Evolutionary conservation across 2,797 vertebrate genomes (phyloP), one percentile per base, ranked within the genome.

Genomic region (Gorsachius magnificus): DNA sequence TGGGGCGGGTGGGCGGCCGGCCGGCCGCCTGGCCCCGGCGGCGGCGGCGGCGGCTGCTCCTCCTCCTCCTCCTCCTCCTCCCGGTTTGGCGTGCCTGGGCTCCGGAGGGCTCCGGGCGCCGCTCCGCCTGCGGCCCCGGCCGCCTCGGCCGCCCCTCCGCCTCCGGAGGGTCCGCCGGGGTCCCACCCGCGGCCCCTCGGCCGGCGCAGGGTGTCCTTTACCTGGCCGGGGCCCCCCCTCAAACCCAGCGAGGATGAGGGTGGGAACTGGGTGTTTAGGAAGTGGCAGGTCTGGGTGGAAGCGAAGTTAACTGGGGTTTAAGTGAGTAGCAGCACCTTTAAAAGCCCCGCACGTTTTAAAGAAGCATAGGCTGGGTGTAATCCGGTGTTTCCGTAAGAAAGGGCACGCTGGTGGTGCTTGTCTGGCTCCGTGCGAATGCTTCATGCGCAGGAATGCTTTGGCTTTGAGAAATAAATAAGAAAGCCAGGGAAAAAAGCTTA

Each of bases 161-260:
- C 41, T 84, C 5, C 26, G 4, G 31, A 11, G 77, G 41, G 66
- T 15, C 79, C 36, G 12, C 48, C 48, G 48, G 22, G 48, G 22
- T 25, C 48, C 48, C 8, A 13, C 19, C 56, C 29, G 76, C 28
- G 50, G 15, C 38, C 11, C 11, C 41, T 5, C 6, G 54, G 31
- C 6, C n/a, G 10, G 70, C 25, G 16, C 16, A 8, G 13, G 25
- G 61, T 16, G 66, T 8, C 17, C 58, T 5, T 12, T 12, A 1
- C 25, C 71, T 11, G 46, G 31, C 41, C 4, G 20, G 36, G 16
- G 12, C 33, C 24, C 41, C 41, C 4, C 20, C 38, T 25, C 29
- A 1, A 4, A 1, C 4, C 6, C 0, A 4, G 61, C 2, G 45
- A 26, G 46, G 2, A 1, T 4, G n/a, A 6, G 68, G 9, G 8